phyloP scores from a whole-genome alignment of 2,888 invertebrate genomes.

The Tipula vernalis region DNA sequence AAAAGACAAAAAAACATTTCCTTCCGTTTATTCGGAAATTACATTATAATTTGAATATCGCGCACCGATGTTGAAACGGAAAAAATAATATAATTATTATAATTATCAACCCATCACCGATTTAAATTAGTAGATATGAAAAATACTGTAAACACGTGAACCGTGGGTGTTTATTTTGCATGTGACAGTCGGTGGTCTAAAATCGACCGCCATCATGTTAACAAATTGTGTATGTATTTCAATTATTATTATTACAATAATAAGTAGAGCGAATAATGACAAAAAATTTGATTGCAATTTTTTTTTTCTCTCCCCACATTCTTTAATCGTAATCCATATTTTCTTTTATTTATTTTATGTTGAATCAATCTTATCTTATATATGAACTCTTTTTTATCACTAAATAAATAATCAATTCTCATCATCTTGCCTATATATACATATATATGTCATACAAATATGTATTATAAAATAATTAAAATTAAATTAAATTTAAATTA shows the following conservation, averaged over 20 bases:
- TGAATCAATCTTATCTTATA: neutral
- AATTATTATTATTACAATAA: neutral
- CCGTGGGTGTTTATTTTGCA: neutral
- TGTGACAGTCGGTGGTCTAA: neutral
- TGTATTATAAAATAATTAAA: neutral
- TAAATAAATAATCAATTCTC: neutral
- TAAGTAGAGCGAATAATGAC: neutral
- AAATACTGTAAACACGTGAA: neutral
- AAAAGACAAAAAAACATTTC: neutral
- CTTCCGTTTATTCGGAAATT: neutral
- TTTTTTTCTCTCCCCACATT: neutral
- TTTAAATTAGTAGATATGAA: neutral
- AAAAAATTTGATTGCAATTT: conserved; percentile 4
- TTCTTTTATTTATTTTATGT: neutral
- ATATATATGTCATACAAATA: neutral
- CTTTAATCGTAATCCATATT: neutral
- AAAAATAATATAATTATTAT: neutral
- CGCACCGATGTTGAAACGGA: neutral
- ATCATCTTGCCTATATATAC: neutral
- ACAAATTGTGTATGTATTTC: neutral
- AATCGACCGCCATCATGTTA: neutral
- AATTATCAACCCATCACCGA: neutral
- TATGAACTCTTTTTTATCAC: neutral
- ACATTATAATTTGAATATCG: neutral
- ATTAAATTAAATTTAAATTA: neutral